Conservation (phyloP, 2,888 invertebrate species). For the Pseudococcus jackbeardsleyi region DNA sequence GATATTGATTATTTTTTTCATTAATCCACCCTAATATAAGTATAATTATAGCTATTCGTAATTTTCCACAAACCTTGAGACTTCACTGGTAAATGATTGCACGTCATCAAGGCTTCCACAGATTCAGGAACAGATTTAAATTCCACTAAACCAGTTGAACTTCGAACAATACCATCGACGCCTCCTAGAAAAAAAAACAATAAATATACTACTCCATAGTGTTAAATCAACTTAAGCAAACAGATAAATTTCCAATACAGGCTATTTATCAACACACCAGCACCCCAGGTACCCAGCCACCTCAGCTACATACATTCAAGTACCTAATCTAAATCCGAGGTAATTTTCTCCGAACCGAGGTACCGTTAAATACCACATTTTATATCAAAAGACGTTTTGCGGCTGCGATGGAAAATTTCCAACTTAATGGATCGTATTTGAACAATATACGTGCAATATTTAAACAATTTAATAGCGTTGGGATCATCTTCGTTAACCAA, state of each 20-base stretch:
- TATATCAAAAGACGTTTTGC: slow-evolving; percentile 17
- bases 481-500: slow-evolving; percentile 22
- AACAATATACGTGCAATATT: slow-evolving; percentile 15
- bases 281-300: no score
- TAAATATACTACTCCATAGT: neutral
- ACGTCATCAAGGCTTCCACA: slow-evolving; percentile 94
- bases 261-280: no score
- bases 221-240: neutral
- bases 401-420: slow-evolving; percentile 7
- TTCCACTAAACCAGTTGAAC: slow-evolving; percentile 92
- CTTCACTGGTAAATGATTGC: slow-evolving; percentile 96
- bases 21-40: no score
- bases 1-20: no score
- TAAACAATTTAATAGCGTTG: neutral
- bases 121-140: slow-evolving; percentile 93
- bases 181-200: slow-evolving; percentile 52
- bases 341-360: slow-evolving; percentile 1
- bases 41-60: neutral
- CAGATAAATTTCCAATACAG: no score
- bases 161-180: slow-evolving; percentile 71
- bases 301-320: neutral
- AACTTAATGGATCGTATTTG: slow-evolving; percentile 29
- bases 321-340: neutral
- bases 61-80: slow-evolving; percentile 81
- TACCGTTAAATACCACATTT: slow-evolving; percentile 21